Evolutionary conservation across 2,888 invertebrate genomes (phyloP).

Genomic region (Volucella inflata): DNA sequence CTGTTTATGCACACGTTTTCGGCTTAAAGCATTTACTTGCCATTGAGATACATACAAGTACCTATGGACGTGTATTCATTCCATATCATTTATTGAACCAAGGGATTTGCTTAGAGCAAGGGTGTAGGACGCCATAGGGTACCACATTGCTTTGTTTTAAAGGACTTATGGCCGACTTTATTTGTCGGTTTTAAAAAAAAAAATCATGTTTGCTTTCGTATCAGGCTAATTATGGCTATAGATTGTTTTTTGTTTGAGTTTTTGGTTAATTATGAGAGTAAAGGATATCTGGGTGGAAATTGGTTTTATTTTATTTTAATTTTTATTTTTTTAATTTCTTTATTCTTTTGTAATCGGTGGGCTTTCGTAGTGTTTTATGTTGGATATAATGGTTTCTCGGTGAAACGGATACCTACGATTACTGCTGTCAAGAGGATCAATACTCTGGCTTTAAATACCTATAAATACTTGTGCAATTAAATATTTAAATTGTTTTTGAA

Average conservation of each 20-base stretch:
- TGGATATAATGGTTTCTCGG: no score
- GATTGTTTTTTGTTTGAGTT: neutral
- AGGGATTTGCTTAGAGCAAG: constrained; percentile 42
- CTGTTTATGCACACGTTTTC: constrained; percentile 19
- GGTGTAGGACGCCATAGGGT: neutral
- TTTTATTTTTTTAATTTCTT: no score
- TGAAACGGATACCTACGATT: no score
- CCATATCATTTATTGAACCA: constrained; percentile 57
- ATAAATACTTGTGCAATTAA: no score
- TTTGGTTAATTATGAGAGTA: constrained; percentile 3
- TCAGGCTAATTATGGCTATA: neutral
- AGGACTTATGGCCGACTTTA: neutral
- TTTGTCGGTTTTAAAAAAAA: neutral
- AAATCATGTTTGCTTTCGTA: neutral
- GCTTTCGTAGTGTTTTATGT: no score
- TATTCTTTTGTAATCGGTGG: no score
- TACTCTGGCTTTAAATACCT: no score
- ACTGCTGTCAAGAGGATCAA: no score
- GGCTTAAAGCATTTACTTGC: constrained; percentile 55
- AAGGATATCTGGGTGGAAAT: neutral
- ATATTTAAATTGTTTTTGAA: no score
- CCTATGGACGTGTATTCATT: no score
- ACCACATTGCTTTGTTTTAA: neutral
- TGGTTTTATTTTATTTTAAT: neutral
- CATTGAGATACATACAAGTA: constrained; percentile 32